Evolutionary conservation across 2,797 vertebrate genomes (phyloP).

Genomic region (Adelosebastes latens): DNA sequence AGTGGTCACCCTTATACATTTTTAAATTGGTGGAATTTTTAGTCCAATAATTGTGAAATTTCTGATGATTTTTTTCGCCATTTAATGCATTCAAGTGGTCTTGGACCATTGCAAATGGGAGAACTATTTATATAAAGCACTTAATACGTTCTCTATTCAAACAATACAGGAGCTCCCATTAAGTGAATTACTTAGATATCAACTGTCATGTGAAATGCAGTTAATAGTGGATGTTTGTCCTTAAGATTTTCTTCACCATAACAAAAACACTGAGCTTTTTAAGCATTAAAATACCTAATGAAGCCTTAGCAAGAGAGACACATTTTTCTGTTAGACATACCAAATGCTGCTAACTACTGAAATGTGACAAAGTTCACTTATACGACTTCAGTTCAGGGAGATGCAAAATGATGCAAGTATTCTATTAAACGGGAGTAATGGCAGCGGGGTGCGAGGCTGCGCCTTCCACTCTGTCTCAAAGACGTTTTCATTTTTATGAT

Average conservation of each 20-base stretch:
- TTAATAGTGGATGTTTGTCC: background rate
- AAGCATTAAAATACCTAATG: background rate
- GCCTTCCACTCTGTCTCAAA: conserved; percentile 41
- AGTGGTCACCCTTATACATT: too few relatives aligned
- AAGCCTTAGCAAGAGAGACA: background rate
- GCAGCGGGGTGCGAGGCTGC: conserved; percentile 34
- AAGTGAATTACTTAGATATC: background rate
- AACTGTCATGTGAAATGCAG: background rate
- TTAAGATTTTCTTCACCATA: background rate
- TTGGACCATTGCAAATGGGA: background rate
- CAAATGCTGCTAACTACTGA: background rate
- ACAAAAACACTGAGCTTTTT: background rate
- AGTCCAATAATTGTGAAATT: background rate
- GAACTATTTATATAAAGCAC: background rate
- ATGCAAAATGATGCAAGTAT: conserved; percentile 34
- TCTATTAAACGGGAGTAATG: conserved; percentile 41
- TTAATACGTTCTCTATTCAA: background rate
- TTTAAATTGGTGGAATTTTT: background rate
- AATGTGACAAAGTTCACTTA: conserved; percentile 15
- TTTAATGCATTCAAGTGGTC: background rate
- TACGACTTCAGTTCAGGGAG: background rate
- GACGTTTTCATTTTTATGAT: conserved; percentile 75
- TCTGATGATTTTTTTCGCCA: background rate
- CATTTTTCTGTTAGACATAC: background rate
- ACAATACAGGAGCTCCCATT: background rate